phyloP scores from a whole-genome alignment of 2,888 invertebrate genomes.

The Napeogenes inachia region DNA sequence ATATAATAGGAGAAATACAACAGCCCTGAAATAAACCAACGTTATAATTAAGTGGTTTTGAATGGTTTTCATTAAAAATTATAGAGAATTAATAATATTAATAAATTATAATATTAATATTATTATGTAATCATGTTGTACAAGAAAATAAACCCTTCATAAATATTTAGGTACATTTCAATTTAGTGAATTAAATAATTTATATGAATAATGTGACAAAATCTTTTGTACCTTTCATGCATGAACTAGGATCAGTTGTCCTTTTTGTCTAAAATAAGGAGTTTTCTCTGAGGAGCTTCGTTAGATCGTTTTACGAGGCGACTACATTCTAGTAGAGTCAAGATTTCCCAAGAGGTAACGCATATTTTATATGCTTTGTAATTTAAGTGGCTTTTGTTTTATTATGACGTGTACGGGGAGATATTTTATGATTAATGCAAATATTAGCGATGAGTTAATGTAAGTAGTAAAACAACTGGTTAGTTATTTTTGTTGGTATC shows the following conservation, averaged over 20 bases:
- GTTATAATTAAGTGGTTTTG: no score
- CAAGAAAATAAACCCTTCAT: no score
- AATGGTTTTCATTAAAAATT: no score
- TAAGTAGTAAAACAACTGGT: neutral
- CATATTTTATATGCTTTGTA: constrained; percentile 65
- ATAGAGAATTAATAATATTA: no score
- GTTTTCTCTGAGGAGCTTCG: constrained; percentile 49
- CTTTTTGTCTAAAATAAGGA: constrained; percentile 35
- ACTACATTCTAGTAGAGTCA: constrained; percentile 51
- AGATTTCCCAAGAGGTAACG: constrained; percentile 69
- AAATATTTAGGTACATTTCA: no score
- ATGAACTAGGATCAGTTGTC: constrained; percentile 24
- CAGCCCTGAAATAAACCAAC: no score
- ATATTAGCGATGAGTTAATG: constrained; percentile 12
- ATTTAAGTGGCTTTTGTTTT: constrained; percentile 60
- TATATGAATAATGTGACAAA: constrained; percentile 16
- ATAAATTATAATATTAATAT: no score
- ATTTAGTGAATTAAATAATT: constrained; percentile 1
- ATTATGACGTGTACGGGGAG: constrained; percentile 31
- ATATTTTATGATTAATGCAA: constrained; percentile 18
- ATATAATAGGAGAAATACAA: no score
- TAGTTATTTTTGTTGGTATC: no score
- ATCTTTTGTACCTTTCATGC: constrained; percentile 26
- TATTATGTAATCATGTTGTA: no score
- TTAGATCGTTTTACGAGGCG: constrained; percentile 60